Conservation (phyloP, 1,140 invertebrate genomes). For the Aphis gossypii region DNA sequence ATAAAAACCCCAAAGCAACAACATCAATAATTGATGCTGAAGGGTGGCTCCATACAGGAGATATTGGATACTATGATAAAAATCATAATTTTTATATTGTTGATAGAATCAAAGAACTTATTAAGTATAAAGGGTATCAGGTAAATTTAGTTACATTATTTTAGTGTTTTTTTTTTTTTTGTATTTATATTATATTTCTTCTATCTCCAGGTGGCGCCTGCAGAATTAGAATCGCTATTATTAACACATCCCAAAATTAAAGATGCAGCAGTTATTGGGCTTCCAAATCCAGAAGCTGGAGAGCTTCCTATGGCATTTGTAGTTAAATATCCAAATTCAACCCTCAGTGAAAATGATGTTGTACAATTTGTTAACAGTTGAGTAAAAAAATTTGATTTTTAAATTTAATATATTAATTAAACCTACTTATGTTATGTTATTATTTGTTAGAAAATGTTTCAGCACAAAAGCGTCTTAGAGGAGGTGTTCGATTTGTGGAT, state of each 20-base stretch:
- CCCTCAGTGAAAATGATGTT: conserved; percentile 67
- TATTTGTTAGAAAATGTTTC: conserved; percentile 68
- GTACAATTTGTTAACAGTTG: conserved; percentile 68
- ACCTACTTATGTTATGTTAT: conserved; percentile 18
- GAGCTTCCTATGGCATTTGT: conserved; percentile 73
- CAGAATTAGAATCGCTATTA: conserved; percentile 77
- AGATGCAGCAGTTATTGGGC: conserved; percentile 77
- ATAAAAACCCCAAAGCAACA: conserved; percentile 71
- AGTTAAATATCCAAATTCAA: conserved; percentile 66
- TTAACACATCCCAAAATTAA: conserved; percentile 71
- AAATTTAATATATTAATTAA: background rate
- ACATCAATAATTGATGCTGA: conserved; percentile 72
- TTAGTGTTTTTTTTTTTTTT: background rate
- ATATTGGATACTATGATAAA: conserved; percentile 78
- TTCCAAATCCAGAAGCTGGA: conserved; percentile 71
- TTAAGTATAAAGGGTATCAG: conserved; percentile 82
- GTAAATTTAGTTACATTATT: conserved; percentile 64
- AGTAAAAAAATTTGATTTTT: background rate
- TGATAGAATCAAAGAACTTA: conserved; percentile 80
- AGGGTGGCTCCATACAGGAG: conserved; percentile 83
- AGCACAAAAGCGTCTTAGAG: conserved; percentile 72
- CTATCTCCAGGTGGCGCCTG: conserved; percentile 68
- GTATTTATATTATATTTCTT: background rate
- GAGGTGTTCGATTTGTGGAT: conserved; percentile 73
- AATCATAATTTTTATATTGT: conserved; percentile 76